phyloP scores from a whole-genome alignment of 2,888 invertebrate genomes.

The Oscheius myriophilus region DNA sequence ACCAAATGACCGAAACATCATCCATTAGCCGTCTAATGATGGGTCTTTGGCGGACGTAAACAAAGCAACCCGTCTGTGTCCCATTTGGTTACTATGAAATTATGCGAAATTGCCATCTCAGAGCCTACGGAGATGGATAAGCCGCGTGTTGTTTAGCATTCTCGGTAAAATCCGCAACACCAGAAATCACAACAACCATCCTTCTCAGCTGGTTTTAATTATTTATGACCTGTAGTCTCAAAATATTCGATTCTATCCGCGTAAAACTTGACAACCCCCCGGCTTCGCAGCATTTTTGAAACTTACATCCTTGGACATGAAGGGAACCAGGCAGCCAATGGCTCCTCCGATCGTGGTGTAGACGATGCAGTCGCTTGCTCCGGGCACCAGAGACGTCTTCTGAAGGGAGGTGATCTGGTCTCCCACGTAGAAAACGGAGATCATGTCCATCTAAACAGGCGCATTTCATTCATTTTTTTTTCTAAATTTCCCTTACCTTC shows the following conservation, averaged over 20 bases:
- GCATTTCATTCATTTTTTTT: not conserved
- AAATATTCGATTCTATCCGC: no score
- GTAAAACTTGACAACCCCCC: no score
- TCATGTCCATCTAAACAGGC: slow-evolving; percentile 78
- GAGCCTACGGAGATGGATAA: no score
- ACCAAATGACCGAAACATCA: no score
- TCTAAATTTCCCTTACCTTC: slow-evolving; percentile 76
- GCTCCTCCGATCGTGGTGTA: slow-evolving; percentile 94
- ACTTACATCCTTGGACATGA: slow-evolving; percentile 82
- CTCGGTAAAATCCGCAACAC: not conserved
- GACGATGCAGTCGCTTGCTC: slow-evolving; percentile 93
- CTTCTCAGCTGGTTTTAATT: not conserved
- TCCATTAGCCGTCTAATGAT: no score
- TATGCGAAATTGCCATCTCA: no score
- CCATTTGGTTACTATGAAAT: no score
- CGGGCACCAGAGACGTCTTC: slow-evolving; percentile 93
- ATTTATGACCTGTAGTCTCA: no score
- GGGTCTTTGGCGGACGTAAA: no score
- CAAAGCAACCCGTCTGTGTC: no score
- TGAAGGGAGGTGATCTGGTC: slow-evolving; percentile 90
- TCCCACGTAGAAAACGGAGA: slow-evolving; percentile 92
- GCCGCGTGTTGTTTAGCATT: not conserved
- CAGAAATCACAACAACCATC: not conserved
- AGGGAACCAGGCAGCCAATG: slow-evolving; percentile 90
- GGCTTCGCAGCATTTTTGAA: no score